Base-by-base conservation (phyloP, 2,888 invertebrate genomes). In the Hirtodrosophila confusa region DNA sequence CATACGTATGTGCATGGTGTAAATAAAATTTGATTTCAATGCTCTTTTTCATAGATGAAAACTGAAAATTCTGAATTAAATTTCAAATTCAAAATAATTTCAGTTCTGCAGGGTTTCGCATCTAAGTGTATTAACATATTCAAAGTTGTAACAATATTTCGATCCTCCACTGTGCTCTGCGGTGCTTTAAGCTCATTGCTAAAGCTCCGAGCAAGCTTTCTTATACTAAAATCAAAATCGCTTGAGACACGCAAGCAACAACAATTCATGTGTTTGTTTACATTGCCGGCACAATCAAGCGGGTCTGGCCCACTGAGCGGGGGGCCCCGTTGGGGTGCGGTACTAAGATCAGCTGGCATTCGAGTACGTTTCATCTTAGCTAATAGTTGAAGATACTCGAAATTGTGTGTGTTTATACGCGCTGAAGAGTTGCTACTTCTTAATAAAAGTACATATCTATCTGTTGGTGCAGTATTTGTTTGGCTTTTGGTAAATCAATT, bases 191-290 rank as follows among this genome's bases (percentile, higher is more conserved):
- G 78, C 70, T 68, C 35, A 24, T 10, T 17, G 4, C 6, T 12
- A 40, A 49, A 56, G 39, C 47, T 7, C 12, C 33, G 9, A 0
- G 3, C 2, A 41, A 78, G 78, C 79, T 70, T 57, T 58, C 44
- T 23, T 29, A n/a, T 33, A 17, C 17, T 17, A 17, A 17, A 41
- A 56, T n/a, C n/a, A 8, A 0, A n/a, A 37, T 55, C 29, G 55
- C 51, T 50, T 7, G 33, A 11, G 48, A 23, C 39, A 39, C 56
- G 54, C 23, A 11, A 43, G 33, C 39, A 57, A 49, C 37, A 62
- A 37, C 11, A 63, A 44, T 44, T 64, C 10, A 3, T 48, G 17
- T 58, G 50, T 66, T 74, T 76, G 64, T 84, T 80, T 86, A 80
- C 74, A 58, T 61, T 70, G 61, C 48, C 60, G 55, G 45, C 41